Conservation (phyloP, 2,113 vertebrate genomes). For the Oncorhynchus keta region DNA sequence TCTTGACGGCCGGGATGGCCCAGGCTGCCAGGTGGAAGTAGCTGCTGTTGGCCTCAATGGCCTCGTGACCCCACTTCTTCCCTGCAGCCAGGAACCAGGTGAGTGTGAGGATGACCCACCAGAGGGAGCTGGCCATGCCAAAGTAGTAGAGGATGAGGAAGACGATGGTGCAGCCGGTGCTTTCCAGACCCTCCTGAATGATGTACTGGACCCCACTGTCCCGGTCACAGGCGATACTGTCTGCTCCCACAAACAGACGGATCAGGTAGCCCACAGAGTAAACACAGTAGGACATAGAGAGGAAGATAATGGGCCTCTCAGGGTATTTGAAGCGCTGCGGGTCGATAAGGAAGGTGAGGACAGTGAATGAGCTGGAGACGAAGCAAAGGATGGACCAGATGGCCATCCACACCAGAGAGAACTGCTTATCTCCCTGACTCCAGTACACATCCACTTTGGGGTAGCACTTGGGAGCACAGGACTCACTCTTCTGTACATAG, state of each 20-base stretch:
- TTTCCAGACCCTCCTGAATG: constrained; percentile 97
- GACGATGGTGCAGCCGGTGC: constrained; percentile 95
- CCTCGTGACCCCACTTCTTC: constrained; percentile 98
- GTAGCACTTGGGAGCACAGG: constrained; percentile 90
- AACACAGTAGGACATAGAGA: constrained; percentile 98
- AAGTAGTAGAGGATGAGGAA: constrained; percentile 98
- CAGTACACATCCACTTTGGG: constrained; percentile 95
- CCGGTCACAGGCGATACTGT: constrained; percentile 91
- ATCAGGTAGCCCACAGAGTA: constrained; percentile 95
- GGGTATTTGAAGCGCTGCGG: constrained; percentile 95
- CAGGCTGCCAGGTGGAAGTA: constrained; percentile 97
- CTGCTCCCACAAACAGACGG: constrained; percentile 91
- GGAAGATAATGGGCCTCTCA: constrained; percentile 95
- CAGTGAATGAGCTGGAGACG: constrained; percentile 94
- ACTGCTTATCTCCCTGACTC: constrained; percentile 91
- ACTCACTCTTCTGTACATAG: constrained; percentile 91
- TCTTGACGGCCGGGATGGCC: constrained; percentile 94
- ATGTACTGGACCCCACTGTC: constrained; percentile 94
- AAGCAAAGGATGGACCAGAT: constrained; percentile 95
- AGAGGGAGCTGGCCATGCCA: constrained; percentile 97
- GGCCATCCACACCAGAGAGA: constrained; percentile 91
- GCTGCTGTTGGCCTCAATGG: constrained; percentile 96
- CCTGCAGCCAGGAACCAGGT: constrained; percentile 97
- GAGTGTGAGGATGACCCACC: constrained; percentile 96
- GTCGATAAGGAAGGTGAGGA: constrained; percentile 94